Base-by-base conservation (phyloP, 2,888 invertebrate species). In the Papilio protenor region DNA sequence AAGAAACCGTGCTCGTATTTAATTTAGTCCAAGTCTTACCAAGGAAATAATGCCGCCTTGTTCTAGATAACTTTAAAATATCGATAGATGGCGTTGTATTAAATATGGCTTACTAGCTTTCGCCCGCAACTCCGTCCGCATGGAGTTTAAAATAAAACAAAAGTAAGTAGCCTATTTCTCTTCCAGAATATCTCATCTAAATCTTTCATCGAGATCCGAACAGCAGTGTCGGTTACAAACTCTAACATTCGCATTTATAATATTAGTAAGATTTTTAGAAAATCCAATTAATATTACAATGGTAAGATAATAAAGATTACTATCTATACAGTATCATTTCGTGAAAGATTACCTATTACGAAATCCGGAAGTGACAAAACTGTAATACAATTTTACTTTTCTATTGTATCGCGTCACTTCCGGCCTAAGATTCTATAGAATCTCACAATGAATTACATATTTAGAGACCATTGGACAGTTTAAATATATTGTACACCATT, bases 211-310 rank as follows among this genome's bases (percentile, higher is more conserved):
- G 8, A 40, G 8, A 40, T 40, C 8, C 40, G 8, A 5, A 1
- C 40, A 40, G 40, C 40, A 40, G 8, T 40, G 0, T 40, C 2
- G 33, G 33, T 1, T 40, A 40, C 40, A 40, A 8, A 40, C 40
- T 40, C 8, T 8, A 40, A 40, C 40, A 40, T 8, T 8, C 40
- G 40, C 6, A 40, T 40, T 40, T 40, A 40, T 8, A 8, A 40
- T 40, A 40, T 40, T 5, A 33, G 33, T 33, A 8, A 40, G 40
- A 40, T 40, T 8, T 40, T 40, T 57, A 23, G 21, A 23, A 12
- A 23, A 59, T 27, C 64, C 27, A 64, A 64, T 64, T 64, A 27
- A 64, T 16, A 64, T 27, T 18, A 64, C 16, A 64, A 64, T 64
- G 33, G 33, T 64, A 5, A 64, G 33, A 33, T 64, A 59, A 23